Evolutionary conservation across 2,888 invertebrate species (phyloP), one percentile per base, ranked within the genome.

Genomic region (Timema podura): DNA sequence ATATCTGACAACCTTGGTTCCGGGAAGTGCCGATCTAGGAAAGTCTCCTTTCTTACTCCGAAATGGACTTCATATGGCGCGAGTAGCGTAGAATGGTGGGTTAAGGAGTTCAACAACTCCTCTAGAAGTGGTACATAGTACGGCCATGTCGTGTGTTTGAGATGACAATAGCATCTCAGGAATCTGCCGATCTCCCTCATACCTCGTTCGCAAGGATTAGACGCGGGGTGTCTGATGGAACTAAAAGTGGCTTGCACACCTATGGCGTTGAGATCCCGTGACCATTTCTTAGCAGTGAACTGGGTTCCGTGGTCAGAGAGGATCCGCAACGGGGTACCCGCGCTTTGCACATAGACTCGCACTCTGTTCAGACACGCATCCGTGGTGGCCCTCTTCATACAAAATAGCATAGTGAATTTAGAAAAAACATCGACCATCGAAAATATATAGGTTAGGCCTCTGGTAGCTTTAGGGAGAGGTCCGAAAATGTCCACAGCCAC

Each of bases 351-450:
- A 30, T 30, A 30, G 30, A 30, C 30, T 2, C 5, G 10, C 30
- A 30, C 30, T 3, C 30, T 1, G 30, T 59, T 59, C 7, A 59
- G 10, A 16, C 59, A 59, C 9, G 16, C 16, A 5, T 30, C 59
- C 30, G 30, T 30, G 30, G 30, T 30, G 30, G 30, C 30, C 30
- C 30, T 30, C 30, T 30, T 30, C 30, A 30, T 30, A 30, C 30
- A 30, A 30, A 30, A 30, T 30, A 30, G 30, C 30, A 30, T 30
- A 30, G 30, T 30, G 30, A 30, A 15, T 15, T 65, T 65, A 47
- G 65, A 45, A 15, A 65, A 65, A 8, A 65, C 65, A 48, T 65
- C n/a, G 2, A 65, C 9, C 5, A 65, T 47, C n/a, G 46, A 44
- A 7, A 65, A 47, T 10, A 65, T 45, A 0, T 65, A 48, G 9